Base-by-base conservation (phyloP, 2,113 vertebrate genomes). In the Nannobrachium achirus region DNA sequence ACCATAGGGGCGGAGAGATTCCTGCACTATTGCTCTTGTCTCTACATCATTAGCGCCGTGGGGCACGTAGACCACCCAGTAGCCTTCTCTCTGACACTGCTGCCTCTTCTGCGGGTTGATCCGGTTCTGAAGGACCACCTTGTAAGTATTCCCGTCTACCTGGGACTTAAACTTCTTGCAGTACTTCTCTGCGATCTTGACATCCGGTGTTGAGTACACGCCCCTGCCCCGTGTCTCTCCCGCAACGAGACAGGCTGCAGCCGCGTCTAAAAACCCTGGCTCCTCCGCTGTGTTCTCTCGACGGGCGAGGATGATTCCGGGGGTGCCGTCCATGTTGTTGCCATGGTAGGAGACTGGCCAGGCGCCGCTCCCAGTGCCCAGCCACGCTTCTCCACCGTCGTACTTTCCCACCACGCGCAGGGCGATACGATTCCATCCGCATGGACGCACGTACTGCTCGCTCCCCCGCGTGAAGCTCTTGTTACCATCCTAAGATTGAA, bases 311-410 rank as follows among this genome's bases (percentile, higher is more conserved):
- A 89, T 76, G 68, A 92, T 48, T 33, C 75, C 81, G 6, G 67
- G 78, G 18, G 86, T 86, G 5, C 85, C 88, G 2, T 87, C 76
- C 44, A 84, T 87, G 45, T 33, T 57, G 6, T 80, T 57, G 0
- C 86, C 87, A 0, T 90, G 87, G 76, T 89, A 92, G 56, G 85
- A 90, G 19, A 92, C 90, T 1, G 91, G 91, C 91, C 91, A 92
- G 56, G 89, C 79, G 1, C 73, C 45, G 1, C 1, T 4, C 0
- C 71, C 45, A 10, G 63, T 72, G 2, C 86, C 87, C 1, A 92
- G 81, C 90, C 90, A 93, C 4, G 0, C 0, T 14, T 92, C 71
- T 0, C 77, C 87, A n/a, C 45, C 82, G 0, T 66, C 69, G 40
- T 90, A 90, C 45, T 73, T 84, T 8, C 73, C 0, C 7, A 6